Evolutionary conservation across 2,113 vertebrate genomes (phyloP).

Genomic region (Perca fluviatilis): DNA sequence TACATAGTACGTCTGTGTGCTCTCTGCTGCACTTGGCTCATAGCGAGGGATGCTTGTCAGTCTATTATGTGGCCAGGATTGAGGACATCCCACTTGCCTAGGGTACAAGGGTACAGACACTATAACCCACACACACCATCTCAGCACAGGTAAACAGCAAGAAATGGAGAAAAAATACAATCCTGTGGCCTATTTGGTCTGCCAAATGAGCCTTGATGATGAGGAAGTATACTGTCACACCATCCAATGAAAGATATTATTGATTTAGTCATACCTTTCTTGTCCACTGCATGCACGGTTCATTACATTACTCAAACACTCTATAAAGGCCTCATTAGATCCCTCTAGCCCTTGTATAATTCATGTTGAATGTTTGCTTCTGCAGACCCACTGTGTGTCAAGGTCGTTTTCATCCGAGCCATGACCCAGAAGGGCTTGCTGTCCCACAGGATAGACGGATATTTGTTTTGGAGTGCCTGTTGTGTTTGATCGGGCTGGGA

Average conservation of each 20-base stretch:
- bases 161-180: constrained; percentile 3
- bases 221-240: constrained; percentile 19
- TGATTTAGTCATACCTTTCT: constrained; percentile 56
- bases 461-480: constrained; percentile 73
- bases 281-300: constrained; percentile 19
- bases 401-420: constrained; percentile 58
- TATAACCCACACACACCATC: not conserved
- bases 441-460: constrained; percentile 53
- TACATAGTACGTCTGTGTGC: not conserved
- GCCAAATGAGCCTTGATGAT: constrained; percentile 39
- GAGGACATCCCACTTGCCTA: constrained; percentile 20
- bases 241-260: constrained; percentile 47
- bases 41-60: constrained; percentile 27
- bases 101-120: not conserved
- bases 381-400: constrained; percentile 50
- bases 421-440: constrained; percentile 62
- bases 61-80: constrained; percentile 4
- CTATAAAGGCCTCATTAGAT: constrained; percentile 50
- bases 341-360: constrained; percentile 39
- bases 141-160: constrained; percentile 16
- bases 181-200: not conserved
- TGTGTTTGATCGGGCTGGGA: constrained; percentile 69
- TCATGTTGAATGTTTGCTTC: constrained; percentile 55
- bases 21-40: constrained; percentile 5
- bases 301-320: constrained; percentile 62